Evolutionary conservation across 2,888 invertebrate genomes (phyloP).

Genomic region (Noctua janthina): DNA sequence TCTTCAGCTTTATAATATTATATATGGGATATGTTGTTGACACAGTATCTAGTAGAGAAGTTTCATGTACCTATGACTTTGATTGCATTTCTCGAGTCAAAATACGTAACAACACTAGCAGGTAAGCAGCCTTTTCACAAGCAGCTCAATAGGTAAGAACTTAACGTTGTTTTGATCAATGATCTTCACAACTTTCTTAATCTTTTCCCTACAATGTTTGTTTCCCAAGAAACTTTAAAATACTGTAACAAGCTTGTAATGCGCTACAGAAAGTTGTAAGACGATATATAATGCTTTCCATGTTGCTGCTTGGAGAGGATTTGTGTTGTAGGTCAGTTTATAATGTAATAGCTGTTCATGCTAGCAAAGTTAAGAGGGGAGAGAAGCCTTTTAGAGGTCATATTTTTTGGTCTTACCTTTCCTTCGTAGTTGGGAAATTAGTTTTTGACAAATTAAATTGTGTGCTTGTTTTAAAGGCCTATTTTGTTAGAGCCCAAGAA

Average conservation of each 20-base stretch:
- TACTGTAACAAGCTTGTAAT: conserved; percentile 29
- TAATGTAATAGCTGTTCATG: neutral
- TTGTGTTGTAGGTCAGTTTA: conserved; percentile 23
- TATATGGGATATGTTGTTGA: no score
- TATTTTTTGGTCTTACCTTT: neutral
- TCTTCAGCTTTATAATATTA: no score
- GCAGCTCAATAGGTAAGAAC: neutral
- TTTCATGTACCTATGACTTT: no score
- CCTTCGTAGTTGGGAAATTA: neutral
- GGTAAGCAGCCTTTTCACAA: neutral
- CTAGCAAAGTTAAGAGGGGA: neutral
- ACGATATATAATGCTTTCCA: conserved; percentile 24
- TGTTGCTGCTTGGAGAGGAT: conserved; percentile 4
- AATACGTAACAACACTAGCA: no score
- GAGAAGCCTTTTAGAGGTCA: neutral
- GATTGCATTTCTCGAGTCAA: no score
- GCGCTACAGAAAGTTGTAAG: conserved; percentile 28
- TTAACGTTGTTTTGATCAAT: conserved; percentile 6
- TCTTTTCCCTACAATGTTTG: neutral
- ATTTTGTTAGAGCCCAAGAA: neutral
- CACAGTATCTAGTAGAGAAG: no score
- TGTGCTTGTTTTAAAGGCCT: neutral
- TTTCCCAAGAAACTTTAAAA: conserved; percentile 24
- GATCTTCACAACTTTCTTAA: neutral
- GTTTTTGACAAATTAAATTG: neutral